These are phyloP conservation scores for Stenurella melanura DNA, from an alignment of 2,888 invertebrate species.

Conservation along the genomic window DNA sequence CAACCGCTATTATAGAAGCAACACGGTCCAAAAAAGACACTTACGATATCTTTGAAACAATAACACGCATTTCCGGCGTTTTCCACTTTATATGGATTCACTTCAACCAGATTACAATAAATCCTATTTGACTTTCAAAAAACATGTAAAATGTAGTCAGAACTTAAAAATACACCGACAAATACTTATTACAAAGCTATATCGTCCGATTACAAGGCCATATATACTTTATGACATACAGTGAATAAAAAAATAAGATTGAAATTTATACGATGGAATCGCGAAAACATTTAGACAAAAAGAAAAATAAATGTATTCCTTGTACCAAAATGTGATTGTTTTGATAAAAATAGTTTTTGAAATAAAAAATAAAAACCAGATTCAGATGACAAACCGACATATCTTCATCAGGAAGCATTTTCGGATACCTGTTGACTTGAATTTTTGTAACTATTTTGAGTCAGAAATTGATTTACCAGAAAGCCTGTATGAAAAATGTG, in stretches of 20 bases:
- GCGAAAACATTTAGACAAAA: no score
- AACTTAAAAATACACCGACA: slow-evolving; percentile 22
- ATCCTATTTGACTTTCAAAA: slow-evolving; percentile 23
- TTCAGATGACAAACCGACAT: no score
- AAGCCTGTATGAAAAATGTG: no score
- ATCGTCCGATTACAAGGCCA: not conserved
- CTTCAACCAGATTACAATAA: not conserved
- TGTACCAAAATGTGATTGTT: no score
- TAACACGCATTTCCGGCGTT: not conserved
- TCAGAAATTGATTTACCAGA: no score
- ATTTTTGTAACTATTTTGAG: no score
- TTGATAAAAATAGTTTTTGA: no score
- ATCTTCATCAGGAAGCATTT: no score
- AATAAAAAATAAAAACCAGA: no score
- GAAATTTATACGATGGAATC: not conserved
- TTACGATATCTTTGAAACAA: not conserved
- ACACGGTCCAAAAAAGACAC: not conserved
- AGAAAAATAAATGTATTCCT: no score
- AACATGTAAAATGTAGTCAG: slow-evolving; percentile 20
- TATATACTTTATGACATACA: not conserved
- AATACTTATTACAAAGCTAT: slow-evolving; percentile 13
- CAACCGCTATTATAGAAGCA: no score
- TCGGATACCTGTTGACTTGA: no score
- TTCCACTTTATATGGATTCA: not conserved
- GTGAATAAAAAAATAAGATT: not conserved